Base-by-base conservation (phyloP, 2,797 vertebrate species). In the Phrynocephalus forsythii region DNA sequence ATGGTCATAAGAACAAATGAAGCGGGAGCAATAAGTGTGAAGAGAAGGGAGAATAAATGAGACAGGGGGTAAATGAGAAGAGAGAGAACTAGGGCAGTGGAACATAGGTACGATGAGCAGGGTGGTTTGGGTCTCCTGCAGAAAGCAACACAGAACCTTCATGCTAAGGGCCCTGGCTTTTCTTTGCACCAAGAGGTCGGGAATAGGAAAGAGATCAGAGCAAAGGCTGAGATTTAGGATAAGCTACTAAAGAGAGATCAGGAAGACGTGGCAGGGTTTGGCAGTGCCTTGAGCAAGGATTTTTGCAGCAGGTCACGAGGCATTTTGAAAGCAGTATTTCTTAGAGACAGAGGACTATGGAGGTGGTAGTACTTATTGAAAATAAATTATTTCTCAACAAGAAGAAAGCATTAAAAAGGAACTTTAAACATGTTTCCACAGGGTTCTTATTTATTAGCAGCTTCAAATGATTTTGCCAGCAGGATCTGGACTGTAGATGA, bases 401-500 rank as follows among this genome's bases (percentile, higher is more conserved):
- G 16, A 11, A 28, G 28, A 75, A 84, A 16, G 26, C 20, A 26
- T 10, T 48, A 20, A 50, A 69, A 50, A 38, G 3, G 66, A 8
- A 22, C 79, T 90, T 90, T 80, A 91, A 91, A 86, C 1, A 68
- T 92, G 68, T 94, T 88, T 89, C 92, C 69, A 1, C 92, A 99
- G 99, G 99, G 98, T 18, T 98, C 98, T 3, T 99, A 98, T 94
- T 96, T 99, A 90, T 96, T 99, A 89, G 99, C 99, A 8, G 98
- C 99, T 72, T 99, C 99, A 26, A 99, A 99, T 87, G 99, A 99
- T 95, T 99, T 99, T 87, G 99, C 99, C 79, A 99, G 99, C 94
- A 97, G 99, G 83, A 99, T 99, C 93, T 99, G 99, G 99, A 99
- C 98, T 0, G 98, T 99, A 3, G 99, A 99, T 20, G 99, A 99